Evolutionary conservation across 2,797 vertebrate species (phyloP), one percentile per base, ranked within the genome.

Genomic region (Poeciliopsis presidionis): DNA sequence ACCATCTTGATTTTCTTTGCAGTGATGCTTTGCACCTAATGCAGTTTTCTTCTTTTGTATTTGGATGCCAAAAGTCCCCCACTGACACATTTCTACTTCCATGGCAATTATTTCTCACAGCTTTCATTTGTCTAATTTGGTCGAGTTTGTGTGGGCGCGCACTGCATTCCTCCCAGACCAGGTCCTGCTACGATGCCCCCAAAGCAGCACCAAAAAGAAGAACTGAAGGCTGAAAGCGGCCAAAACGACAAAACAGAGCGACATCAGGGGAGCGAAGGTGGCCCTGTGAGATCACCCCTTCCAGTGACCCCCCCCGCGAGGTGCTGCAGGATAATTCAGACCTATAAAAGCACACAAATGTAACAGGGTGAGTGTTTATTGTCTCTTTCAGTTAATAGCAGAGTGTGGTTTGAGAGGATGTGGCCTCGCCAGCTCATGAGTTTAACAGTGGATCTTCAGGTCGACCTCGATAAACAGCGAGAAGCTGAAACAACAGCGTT

Each of bases 401-500:
- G 79, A 79, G 81, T 74, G 51, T 25, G 51, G 7, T 78, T 84
- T 75, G 63, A 82, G 73, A 86, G 86, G 88, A 91, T 81, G 55
- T 79, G 81, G 82, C 73, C 73, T 86, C 75, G 74, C 20, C 46
- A 79, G 69, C 41, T 80, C n/a, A 30, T 20, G 36, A 6, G 80
- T 67, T 30, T 59, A 77, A 61, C 83, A 51, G 69, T 78, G 76
- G 75, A 65, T 81, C 65, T 75, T 79, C 61, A 78, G 84, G 75
- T 77, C 43, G 22, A 33, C 45, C 49, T 72, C 41, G 72, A 33
- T 80, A 92, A 93, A 93, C 91, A 92, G 51, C 18, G 72, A 84
- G 77, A 94, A 93, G 92, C 94, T 94, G 93, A 92, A 93, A 93
- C 83, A 94, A 94, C 93, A 94, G 81, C 57, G 80, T 90, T 91